Base-by-base conservation (phyloP, 1,140 invertebrate species). In the Bombus confusus region DNA sequence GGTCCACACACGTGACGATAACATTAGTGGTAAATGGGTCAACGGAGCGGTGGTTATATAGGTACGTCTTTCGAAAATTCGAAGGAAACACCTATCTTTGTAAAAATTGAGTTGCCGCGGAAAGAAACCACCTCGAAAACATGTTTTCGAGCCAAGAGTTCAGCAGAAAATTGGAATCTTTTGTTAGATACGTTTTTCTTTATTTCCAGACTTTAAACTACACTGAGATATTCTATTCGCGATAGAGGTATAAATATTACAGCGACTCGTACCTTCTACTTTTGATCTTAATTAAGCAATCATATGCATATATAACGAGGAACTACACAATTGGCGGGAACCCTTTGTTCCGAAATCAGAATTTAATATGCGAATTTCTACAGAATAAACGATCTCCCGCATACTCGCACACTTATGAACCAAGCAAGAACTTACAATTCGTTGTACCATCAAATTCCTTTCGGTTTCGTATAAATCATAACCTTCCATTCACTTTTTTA, bases 1-100 rank as follows among this genome's bases (percentile, higher is more conserved):
- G 43, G 28, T 59, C 9, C 52, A 25, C 66, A 47, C 39, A 47
- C 34, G 37, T 41, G 52, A 34, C 28, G 39, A 59, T 79, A 31
- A 69, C 47, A 41, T 78, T 78, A 78, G 34, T 28, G n/a, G 64
- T 79, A 79, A 84, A 59, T 79, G 22, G 66, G 82, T 79, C 66
- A 79, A 39, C 66, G 12, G n/a, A 15, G 9, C 12, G 34, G 18
- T n/a, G 25, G 22, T 59, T 66, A 37, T 10, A 52, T 43, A 28
- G 1, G 25, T 47, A 28, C 15, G 37, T 76, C 31, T 83, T 52
- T 39, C 62, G 34, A 52, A 68, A 83, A 81, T 72, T 71, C 37
- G 28, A 6, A 9, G 3, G 52, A 43, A 74, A 34, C 22, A 47
- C 28, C 72, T 66, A 52, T 15, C 39, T 39, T 59, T 13, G 10